Evolutionary conservation across 2,113 vertebrate species (phyloP).

Genomic region (Vimba vimba): DNA sequence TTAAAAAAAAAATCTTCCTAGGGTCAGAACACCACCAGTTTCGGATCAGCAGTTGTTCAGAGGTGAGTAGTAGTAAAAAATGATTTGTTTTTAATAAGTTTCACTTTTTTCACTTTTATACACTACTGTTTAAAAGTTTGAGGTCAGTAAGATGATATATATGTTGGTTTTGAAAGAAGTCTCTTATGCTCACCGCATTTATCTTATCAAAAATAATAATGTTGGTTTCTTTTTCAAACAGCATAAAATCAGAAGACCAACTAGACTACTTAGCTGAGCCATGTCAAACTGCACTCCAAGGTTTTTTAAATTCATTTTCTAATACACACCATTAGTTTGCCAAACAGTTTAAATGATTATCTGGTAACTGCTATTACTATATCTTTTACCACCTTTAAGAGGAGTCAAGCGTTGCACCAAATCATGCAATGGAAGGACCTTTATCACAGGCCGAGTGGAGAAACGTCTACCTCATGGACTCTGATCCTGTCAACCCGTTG

Average conservation of each 20-base stretch:
- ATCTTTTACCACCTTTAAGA: slow-evolving; percentile 57
- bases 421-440: slow-evolving; percentile 52
- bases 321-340: neutral
- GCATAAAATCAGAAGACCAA: slow-evolving; percentile 58
- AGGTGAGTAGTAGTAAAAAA: slow-evolving; percentile 6
- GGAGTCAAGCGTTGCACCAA: slow-evolving; percentile 42
- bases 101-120: too few species aligned
- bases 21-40: slow-evolving; percentile 1
- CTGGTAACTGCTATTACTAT: neutral
- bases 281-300: slow-evolving; percentile 17
- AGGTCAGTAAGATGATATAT: too few species aligned
- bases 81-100: too few species aligned
- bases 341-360: neutral
- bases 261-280: slow-evolving; percentile 45
- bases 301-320: neutral
- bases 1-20: too few species aligned
- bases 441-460: slow-evolving; percentile 70
- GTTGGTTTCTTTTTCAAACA: slow-evolving; percentile 28
- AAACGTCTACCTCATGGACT: slow-evolving; percentile 83
- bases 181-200: neutral
- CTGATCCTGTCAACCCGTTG: slow-evolving; percentile 79
- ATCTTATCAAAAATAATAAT: neutral
- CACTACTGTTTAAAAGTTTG: too few species aligned
- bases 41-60: slow-evolving; percentile 2
- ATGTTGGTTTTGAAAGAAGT: neutral